Evolutionary conservation across 2,113 vertebrate genomes (phyloP).

Genomic region (Oryzias melastigma): DNA sequence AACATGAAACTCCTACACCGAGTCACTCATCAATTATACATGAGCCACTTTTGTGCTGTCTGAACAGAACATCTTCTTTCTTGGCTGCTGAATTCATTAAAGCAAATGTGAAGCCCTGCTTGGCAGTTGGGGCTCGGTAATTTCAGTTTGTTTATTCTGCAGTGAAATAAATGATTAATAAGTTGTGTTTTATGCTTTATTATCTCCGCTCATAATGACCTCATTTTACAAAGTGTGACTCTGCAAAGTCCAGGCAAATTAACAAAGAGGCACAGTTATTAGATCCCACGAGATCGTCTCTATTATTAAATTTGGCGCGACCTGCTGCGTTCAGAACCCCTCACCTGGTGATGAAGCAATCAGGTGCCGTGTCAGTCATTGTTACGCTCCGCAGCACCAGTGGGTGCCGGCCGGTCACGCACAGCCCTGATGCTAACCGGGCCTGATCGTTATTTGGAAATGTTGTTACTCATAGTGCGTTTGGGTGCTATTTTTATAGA

Average conservation of each 20-base stretch:
- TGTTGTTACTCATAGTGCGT: slow-evolving; percentile 52
- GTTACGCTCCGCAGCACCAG: slow-evolving; percentile 46
- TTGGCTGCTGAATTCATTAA: slow-evolving; percentile 57
- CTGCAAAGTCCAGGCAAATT: neutral
- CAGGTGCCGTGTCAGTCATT: slow-evolving; percentile 35
- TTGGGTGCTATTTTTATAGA: slow-evolving; percentile 38
- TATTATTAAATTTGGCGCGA: neutral
- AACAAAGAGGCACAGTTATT: neutral
- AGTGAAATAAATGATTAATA: slow-evolving; percentile 45
- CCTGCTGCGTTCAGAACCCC: slow-evolving; percentile 25
- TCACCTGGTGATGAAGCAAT: slow-evolving; percentile 47
- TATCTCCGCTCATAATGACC: slow-evolving; percentile 27
- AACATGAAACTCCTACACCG: slow-evolving; percentile 35
- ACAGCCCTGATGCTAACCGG: slow-evolving; percentile 32
- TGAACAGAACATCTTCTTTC: slow-evolving; percentile 51
- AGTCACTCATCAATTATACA: slow-evolving; percentile 62
- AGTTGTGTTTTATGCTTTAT: slow-evolving; percentile 10
- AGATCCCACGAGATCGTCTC: neutral
- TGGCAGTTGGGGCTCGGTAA: slow-evolving; percentile 35
- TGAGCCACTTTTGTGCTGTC: slow-evolving; percentile 50
- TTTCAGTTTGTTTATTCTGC: slow-evolving; percentile 57
- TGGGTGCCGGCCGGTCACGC: slow-evolving; percentile 30
- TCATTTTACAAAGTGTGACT: slow-evolving; percentile 26
- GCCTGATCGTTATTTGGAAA: slow-evolving; percentile 49
- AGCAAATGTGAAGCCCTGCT: slow-evolving; percentile 25